Percentiles rank a stretch among this genome's conserved stretches.
phyloP scores from a whole-genome alignment of 2,113 vertebrate genomes.

The Chitala chitala region DNA sequence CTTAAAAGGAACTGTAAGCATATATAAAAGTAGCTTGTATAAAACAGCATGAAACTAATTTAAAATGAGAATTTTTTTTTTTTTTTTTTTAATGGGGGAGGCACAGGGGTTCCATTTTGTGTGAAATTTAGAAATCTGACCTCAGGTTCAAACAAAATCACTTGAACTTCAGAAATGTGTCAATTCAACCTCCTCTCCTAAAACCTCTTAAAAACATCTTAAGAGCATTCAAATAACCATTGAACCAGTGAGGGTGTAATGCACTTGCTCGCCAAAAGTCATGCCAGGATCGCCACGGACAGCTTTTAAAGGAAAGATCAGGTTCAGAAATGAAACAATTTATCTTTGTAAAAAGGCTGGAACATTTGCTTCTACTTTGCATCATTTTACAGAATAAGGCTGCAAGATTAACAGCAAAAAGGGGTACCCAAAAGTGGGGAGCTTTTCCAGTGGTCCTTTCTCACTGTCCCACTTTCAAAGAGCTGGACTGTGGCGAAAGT shows the following conservation, averaged over 20 bases:
- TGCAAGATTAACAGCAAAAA: neutral
- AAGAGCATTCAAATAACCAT: neutral
- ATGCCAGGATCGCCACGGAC: neutral
- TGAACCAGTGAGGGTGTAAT: neutral
- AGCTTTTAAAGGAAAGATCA: neutral
- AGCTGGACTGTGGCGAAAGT: neutral
- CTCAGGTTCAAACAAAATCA: neutral
- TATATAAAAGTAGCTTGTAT: too few species aligned
- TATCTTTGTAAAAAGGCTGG: too few species aligned
- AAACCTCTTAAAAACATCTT: neutral
- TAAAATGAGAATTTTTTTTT: neutral
- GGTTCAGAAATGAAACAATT: too few species aligned
- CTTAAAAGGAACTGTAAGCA: too few species aligned
- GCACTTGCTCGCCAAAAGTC: neutral
- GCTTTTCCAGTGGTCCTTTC: neutral
- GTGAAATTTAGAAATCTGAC: neutral
- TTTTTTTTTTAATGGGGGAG: neutral
- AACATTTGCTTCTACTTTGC: too few species aligned
- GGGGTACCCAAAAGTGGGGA: neutral
- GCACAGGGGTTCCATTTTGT: neutral
- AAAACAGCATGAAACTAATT: too few species aligned
- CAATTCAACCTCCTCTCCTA: too few species aligned
- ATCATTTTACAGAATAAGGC: neutral
- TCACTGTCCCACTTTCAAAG: too few species aligned
- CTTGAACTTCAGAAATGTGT: neutral